These are phyloP conservation scores for Listrodromus nycthemerus DNA, from an alignment of 2,888 invertebrate genomes.

Conservation along the genomic window DNA sequence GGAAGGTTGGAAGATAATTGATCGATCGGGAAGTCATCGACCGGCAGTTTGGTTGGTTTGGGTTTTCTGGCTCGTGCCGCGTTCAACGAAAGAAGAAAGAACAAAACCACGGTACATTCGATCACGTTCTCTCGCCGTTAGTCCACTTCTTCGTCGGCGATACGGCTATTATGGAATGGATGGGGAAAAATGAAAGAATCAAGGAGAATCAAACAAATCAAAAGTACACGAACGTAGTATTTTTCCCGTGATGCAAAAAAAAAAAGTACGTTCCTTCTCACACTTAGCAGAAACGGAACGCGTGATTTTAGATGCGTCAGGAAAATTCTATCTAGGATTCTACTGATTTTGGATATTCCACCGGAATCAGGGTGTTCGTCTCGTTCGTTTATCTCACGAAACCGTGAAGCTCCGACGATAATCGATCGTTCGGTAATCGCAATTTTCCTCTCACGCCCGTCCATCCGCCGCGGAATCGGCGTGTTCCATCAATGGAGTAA, in stretches of 20 bases:
- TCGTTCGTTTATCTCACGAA: slow-evolving; percentile 9
- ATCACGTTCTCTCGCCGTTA: slow-evolving; percentile 21
- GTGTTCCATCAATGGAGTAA: slow-evolving; percentile 61
- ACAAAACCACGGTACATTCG: slow-evolving; percentile 21
- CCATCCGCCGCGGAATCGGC: background rate
- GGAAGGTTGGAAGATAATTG: background rate
- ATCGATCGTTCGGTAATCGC: slow-evolving; percentile 36
- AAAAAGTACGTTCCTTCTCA: no score
- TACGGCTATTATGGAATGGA: background rate
- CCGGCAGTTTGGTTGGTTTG: background rate
- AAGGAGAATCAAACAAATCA: slow-evolving; percentile 15
- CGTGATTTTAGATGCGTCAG: no score
- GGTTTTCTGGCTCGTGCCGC: slow-evolving; percentile 53
- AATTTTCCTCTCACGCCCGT: background rate
- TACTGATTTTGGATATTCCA: slow-evolving; percentile 23
- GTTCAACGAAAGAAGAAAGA: slow-evolving; percentile 11
- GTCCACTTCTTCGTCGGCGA: slow-evolving; percentile 33
- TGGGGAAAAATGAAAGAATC: background rate
- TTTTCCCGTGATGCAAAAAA: no score
- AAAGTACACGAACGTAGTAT: no score
- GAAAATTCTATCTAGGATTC: no score
- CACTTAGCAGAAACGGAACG: no score
- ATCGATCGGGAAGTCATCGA: background rate
- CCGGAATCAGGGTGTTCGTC: slow-evolving; percentile 10
- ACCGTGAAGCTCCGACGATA: slow-evolving; percentile 19